These are phyloP conservation scores for Chaenogobius annularis DNA, from an alignment of 2,113 vertebrate species.

Conservation along the genomic window DNA sequence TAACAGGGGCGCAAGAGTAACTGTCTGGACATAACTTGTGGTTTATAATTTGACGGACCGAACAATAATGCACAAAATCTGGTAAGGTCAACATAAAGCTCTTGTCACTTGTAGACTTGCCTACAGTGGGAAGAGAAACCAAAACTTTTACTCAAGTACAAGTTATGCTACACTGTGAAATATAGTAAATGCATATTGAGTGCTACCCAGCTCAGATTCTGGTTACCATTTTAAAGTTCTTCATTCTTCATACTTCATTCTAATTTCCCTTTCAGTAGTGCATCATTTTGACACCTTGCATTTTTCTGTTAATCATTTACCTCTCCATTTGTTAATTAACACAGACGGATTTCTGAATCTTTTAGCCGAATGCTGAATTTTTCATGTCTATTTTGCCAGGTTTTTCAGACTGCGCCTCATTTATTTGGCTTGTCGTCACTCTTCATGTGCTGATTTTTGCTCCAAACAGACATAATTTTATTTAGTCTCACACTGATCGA, in stretches of 20 bases:
- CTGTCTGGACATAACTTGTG: no score
- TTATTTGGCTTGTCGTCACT: background rate
- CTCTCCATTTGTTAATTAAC: conserved; percentile 6
- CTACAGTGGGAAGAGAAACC: no score
- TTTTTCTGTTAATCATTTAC: conserved; percentile 10
- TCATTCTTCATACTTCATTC: background rate
- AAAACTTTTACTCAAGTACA: no score
- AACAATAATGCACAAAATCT: no score
- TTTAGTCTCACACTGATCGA: conserved; percentile 9
- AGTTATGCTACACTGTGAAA: no score
- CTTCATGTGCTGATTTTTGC: background rate
- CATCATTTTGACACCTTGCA: background rate
- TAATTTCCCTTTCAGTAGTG: background rate
- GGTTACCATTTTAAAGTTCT: background rate
- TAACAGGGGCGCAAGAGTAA: no score
- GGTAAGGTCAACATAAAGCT: no score
- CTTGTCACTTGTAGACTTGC: no score
- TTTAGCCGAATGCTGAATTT: conserved; percentile 8
- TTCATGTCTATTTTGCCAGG: conserved; percentile 1
- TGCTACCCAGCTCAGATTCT: no score
- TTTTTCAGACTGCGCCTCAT: background rate
- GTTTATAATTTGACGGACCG: no score
- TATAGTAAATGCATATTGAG: no score
- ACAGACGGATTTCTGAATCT: conserved; percentile 5
- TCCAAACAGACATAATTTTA: conserved; percentile 10